Evolutionary conservation across 2,888 invertebrate genomes (phyloP), one percentile per base, ranked within the genome.

Genomic region (Drosophila acutilabella): DNA sequence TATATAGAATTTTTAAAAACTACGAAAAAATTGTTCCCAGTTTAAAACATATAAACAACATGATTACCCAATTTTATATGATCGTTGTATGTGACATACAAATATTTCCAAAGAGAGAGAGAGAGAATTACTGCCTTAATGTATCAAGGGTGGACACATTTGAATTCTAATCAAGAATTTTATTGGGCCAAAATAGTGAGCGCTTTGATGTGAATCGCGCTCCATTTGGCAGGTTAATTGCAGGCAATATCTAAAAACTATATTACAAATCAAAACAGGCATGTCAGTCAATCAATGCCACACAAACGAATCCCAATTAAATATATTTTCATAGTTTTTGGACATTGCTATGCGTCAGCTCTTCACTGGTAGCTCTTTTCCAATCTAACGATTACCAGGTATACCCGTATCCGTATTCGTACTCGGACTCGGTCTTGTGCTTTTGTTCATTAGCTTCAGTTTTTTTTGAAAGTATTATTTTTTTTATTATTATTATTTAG

Each of bases 181-280:
- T 41, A n/a, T 11, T 36, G 36, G 23, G 41, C 50, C 64, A 67
- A 71, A 67, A 61, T 47, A 7, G 72, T 61, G 44, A 7, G 40
- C 11, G 7, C 11, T 42, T 26, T 33, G 45, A 56, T 61, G 50
- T 38, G 57, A 51, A 59, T 68, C 65, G 72, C 70, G 77, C 80
- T 71, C 68, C 78, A 80, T 81, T 83, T 71, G 81, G 81, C 75
- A 72, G 59, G 16, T 68, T 75, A 83, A 83, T 78, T 78, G 74
- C 71, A 61, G 13, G 47, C 45, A 61, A 54, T 74, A 80, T 74
- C 70, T 61, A 48, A 58, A 67, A 62, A 68, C 53, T 56, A 60
- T 69, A 76, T 72, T 57, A 62, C 64, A 61, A 61, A 71, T 72
- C 54, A 72, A 65, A 61, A 75, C 62, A 59, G 70, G 61, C 74